These are phyloP conservation scores for Odontamblyopus lacepedii DNA, from an alignment of 2,797 vertebrate genomes.

Conservation along the genomic window DNA sequence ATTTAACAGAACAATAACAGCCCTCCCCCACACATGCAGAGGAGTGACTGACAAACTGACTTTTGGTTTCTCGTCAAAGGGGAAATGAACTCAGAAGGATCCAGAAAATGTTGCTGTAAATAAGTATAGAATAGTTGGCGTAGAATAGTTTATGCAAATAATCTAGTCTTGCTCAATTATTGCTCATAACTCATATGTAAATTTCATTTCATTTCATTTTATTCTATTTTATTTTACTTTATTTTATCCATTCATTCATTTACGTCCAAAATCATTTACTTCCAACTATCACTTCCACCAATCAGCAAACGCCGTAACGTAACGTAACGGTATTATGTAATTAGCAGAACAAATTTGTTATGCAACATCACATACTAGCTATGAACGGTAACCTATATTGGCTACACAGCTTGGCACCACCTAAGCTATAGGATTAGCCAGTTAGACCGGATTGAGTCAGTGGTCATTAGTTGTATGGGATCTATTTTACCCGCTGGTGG, in stretches of 20 bases:
- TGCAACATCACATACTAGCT: background rate
- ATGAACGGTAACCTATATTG: background rate
- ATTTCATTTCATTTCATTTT: too few relatives aligned
- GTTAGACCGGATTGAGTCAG: slow-evolving; percentile 45
- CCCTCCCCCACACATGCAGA: slow-evolving; percentile 63
- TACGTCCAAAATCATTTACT: too few relatives aligned
- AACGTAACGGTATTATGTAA: background rate
- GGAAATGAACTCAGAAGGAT: slow-evolving; percentile 39
- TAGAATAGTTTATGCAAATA: background rate
- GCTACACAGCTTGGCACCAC: slow-evolving; percentile 20
- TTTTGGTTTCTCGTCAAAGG: slow-evolving; percentile 64
- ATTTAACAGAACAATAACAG: slow-evolving; percentile 82
- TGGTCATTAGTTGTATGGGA: slow-evolving; percentile 23
- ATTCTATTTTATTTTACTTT: too few relatives aligned
- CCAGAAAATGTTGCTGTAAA: slow-evolving; percentile 19
- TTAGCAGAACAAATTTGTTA: background rate
- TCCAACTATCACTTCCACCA: too few relatives aligned
- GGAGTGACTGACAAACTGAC: slow-evolving; percentile 52
- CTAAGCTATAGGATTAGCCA: slow-evolving; percentile 42
- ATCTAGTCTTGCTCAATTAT: too few relatives aligned
- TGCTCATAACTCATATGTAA: too few relatives aligned
- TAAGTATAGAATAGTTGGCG: background rate
- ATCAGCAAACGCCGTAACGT: background rate
- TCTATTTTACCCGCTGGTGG: background rate
- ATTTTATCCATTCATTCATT: too few relatives aligned